Base-by-base conservation (phyloP, 2,888 invertebrate species). In the Sisyra nigra region DNA sequence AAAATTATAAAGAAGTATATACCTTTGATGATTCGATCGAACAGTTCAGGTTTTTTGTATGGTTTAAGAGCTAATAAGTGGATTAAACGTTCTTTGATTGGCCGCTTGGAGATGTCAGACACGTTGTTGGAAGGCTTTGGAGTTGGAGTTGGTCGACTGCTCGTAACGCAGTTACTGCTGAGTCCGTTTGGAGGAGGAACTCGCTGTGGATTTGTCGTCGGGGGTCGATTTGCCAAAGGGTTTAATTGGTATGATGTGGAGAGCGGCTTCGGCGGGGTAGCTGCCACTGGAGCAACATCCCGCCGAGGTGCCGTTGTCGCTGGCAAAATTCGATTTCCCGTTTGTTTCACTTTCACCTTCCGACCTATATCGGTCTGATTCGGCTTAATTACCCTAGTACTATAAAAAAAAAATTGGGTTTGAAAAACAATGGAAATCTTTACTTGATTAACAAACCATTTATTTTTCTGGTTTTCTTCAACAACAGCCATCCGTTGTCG, bases 351-450 rank as follows among this genome's bases (percentile, higher is more conserved):
- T 63, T 88, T 88, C 51, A 88, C 83, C 61, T 85, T 85, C 52
- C 86, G 74, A 46, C 89, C 88, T 56, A 91, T 86, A 64, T 87
- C 85, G 55, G 82, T 83, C 60, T 85, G 85, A 66, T 85, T 87
- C 53, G 85, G 82, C 66, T 92, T 91, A 60, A 93, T 92, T 63
- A 88, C 92, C 62, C 89, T 80, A 56, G 91, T 87, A 69, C 91
- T 88, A 68, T 42, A 71, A 72, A 46, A 53, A 54, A 49, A 52
- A 48, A 44, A 30, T 24, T 7, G 7, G 7, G 7, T 24, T 24
- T 24, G 24, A 24, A 24, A 3, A 24, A 24, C 7, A 24, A 24
- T 5, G 24, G 24, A 7, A 24, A 24, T 24, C n/a, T n/a, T n/a
- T n/a, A n/a, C n/a, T n/a, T 24, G 24, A n/a, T 14, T 45, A 42